Evolutionary conservation across 2,888 invertebrate genomes (phyloP).

Genomic region (Oxycera nigricornis): DNA sequence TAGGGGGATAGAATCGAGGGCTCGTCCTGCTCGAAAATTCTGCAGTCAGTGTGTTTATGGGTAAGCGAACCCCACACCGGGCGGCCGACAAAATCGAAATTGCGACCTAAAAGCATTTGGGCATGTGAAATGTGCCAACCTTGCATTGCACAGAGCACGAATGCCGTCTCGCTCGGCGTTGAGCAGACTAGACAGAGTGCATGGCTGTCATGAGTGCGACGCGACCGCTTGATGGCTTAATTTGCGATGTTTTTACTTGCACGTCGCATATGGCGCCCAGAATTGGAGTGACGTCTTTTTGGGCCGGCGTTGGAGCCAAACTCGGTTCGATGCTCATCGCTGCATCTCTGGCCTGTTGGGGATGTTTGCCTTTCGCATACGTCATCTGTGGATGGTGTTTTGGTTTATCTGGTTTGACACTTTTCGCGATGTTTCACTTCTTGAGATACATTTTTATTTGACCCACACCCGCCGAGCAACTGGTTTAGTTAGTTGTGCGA

Average conservation of each 20-base stretch:
- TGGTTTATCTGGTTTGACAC: neutral
- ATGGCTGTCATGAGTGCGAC: neutral
- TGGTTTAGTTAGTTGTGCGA: no score
- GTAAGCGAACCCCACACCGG: neutral
- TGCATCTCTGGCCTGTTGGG: neutral
- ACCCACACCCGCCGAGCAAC: neutral
- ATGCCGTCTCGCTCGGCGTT: neutral
- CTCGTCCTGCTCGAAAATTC: neutral
- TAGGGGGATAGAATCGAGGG: no score
- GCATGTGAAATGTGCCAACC: neutral
- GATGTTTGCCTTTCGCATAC: neutral
- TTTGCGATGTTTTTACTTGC: constrained; percentile 6
- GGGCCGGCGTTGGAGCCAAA: neutral
- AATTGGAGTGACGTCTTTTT: neutral
- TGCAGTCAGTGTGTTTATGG: neutral
- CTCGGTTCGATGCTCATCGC: neutral
- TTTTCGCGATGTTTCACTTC: neutral
- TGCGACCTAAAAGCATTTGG: neutral
- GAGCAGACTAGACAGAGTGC: neutral
- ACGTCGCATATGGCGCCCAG: neutral
- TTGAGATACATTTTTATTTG: neutral
- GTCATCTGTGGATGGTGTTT: neutral
- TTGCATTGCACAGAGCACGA: neutral
- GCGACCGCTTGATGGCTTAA: neutral
- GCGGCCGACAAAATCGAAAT: no score